phyloP scores from a whole-genome alignment of 2,888 invertebrate species.

The Synergus laeviventris region DNA sequence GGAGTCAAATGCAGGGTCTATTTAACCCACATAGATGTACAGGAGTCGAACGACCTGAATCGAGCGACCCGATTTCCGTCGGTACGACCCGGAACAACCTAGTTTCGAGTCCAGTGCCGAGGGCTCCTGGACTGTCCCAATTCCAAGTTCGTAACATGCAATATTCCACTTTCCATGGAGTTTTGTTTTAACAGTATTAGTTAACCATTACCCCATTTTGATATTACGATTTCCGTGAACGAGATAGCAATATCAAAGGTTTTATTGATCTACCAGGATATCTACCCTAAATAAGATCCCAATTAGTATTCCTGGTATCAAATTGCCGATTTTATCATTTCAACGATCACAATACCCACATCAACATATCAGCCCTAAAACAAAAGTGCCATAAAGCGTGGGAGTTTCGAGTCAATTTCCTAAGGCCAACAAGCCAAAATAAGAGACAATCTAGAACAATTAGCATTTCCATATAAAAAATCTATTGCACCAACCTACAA shows the following conservation, averaged over 20 bases:
- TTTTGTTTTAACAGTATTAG: background rate
- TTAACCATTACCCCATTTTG: background rate
- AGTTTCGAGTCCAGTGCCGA: conserved; percentile 56
- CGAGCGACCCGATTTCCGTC: conserved; percentile 72
- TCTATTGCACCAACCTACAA: background rate
- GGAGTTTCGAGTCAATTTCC: background rate
- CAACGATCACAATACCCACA: background rate
- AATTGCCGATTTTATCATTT: background rate
- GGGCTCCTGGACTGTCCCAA: conserved; percentile 34
- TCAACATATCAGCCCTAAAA: conserved; percentile 22
- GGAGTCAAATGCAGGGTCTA: conserved; percentile 64
- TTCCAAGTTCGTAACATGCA: conserved; percentile 19
- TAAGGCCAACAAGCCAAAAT: background rate
- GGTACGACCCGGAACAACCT: conserved; percentile 67
- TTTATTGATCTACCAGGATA: no score
- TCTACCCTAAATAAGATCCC: no score
- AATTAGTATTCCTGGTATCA: conserved; percentile 6
- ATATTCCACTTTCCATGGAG: conserved; percentile 17
- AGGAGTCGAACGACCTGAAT: conserved; percentile 67
- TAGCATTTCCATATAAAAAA: background rate
- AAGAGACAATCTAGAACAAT: background rate
- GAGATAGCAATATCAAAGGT: no score
- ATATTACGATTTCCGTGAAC: background rate
- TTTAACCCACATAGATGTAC: conserved; percentile 53
- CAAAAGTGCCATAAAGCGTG: background rate